These are phyloP conservation scores for Grus americana DNA, from an alignment of 2,113 vertebrate species.

Conservation along the genomic window DNA sequence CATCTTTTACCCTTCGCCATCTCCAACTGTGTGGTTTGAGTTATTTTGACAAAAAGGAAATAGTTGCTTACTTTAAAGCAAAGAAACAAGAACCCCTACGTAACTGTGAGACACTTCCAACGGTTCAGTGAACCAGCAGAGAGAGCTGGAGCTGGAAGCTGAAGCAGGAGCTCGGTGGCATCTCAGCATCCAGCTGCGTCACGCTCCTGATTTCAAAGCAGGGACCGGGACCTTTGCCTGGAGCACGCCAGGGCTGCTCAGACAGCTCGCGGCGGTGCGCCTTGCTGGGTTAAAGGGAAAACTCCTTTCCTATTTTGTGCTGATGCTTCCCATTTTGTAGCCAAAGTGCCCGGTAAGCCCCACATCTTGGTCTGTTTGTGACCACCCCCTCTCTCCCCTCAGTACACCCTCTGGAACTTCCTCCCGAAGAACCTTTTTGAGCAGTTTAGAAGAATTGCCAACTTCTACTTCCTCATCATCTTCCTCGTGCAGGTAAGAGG, in stretches of 20 bases:
- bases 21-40: not conserved
- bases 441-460: constrained; percentile 98
- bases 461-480: constrained; percentile 99
- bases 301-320: not conserved
- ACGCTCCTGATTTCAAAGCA: fast-evolving
- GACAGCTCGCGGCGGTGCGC: fast-evolving
- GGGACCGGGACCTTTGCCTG: not conserved
- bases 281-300: fast-evolving
- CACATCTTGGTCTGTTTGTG: not conserved
- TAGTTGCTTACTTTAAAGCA: not conserved
- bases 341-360: not conserved
- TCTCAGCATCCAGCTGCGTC: not conserved
- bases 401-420: constrained; percentile 99
- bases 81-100: not conserved
- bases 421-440: constrained; percentile 99
- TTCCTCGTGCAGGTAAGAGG: constrained; percentile 95
- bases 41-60: not conserved
- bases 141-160: not conserved
- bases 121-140: not conserved
- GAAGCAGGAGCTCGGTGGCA: not conserved
- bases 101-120: not conserved
- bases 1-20: not conserved
- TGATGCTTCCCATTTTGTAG: not conserved
- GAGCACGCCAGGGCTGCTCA: not conserved
- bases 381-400: not conserved